These are phyloP conservation scores for Manduca sexta DNA, from an alignment of 1,140 invertebrate genomes.

Conservation along the genomic window DNA sequence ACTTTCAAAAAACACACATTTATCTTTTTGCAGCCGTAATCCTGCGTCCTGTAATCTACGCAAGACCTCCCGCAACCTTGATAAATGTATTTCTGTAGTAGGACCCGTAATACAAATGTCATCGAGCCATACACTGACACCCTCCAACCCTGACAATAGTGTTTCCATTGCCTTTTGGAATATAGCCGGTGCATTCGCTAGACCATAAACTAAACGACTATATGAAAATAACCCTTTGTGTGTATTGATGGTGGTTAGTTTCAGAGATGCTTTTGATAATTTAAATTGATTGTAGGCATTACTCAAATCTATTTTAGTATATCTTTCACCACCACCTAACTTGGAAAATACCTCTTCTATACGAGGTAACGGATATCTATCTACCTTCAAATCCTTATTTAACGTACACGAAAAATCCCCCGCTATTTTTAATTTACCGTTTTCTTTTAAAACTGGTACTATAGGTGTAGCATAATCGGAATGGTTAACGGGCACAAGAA, in stretches of 20 bases:
- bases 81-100: conserved; percentile 24
- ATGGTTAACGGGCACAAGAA: neutral
- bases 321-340: neutral
- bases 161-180: conserved; percentile 37
- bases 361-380: too few relatives aligned
- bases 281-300: neutral
- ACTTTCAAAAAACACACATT: conserved; percentile 45
- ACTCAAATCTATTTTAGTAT: neutral
- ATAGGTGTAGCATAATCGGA: neutral
- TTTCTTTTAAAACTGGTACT: too few relatives aligned
- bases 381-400: neutral
- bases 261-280: neutral
- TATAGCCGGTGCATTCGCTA: conserved; percentile 28
- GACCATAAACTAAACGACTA: neutral
- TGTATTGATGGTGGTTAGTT: conserved; percentile 23
- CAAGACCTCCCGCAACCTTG: conserved; percentile 23
- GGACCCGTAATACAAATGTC: conserved; percentile 28
- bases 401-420: neutral
- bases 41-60: conserved; percentile 12
- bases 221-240: conserved; percentile 30
- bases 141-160: conserved; percentile 18
- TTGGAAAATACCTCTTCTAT: neutral
- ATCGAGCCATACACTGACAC: conserved; percentile 16
- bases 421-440: neutral
- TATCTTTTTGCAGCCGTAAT: conserved; percentile 22